Conservation (phyloP, 35 echinoderm and acorn worm species). For the Antedon bifida region DNA sequence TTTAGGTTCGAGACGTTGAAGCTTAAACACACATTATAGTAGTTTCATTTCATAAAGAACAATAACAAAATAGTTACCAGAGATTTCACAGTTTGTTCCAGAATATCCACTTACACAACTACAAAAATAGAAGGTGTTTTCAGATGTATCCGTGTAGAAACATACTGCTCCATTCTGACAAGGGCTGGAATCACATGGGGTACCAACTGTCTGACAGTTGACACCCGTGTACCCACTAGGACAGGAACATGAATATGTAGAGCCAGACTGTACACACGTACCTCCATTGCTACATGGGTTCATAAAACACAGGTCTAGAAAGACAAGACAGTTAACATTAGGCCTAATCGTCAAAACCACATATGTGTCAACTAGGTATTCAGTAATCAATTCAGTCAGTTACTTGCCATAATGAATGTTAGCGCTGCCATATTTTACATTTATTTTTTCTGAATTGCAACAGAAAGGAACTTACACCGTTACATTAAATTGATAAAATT, state of each 20-base stretch:
- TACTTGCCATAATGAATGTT: no score
- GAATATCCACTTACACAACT: background rate
- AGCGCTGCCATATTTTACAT: no score
- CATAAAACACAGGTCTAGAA: conserved; percentile 1
- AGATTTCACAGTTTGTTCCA: background rate
- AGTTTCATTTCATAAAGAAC: no score
- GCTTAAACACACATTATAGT: no score
- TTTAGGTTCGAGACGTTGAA: no score
- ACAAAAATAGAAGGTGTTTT: background rate
- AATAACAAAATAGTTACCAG: background rate
- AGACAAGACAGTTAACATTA: no score
- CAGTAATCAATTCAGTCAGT: no score
- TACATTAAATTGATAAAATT: no score
- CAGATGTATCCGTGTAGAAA: background rate
- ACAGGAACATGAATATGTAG: background rate
- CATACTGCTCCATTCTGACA: conserved; percentile 43
- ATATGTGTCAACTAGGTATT: no score
- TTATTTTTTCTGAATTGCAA: no score
- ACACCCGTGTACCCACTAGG: background rate
- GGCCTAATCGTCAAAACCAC: no score
- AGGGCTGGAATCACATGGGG: conserved; percentile 24
- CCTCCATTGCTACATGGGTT: conserved; percentile 7
- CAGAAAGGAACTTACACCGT: no score
- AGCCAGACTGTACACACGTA: background rate
- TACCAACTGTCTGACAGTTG: background rate